These are phyloP conservation scores for Helicorthomorpha holstii DNA, from an alignment of 1,140 invertebrate genomes.

Conservation along the genomic window DNA sequence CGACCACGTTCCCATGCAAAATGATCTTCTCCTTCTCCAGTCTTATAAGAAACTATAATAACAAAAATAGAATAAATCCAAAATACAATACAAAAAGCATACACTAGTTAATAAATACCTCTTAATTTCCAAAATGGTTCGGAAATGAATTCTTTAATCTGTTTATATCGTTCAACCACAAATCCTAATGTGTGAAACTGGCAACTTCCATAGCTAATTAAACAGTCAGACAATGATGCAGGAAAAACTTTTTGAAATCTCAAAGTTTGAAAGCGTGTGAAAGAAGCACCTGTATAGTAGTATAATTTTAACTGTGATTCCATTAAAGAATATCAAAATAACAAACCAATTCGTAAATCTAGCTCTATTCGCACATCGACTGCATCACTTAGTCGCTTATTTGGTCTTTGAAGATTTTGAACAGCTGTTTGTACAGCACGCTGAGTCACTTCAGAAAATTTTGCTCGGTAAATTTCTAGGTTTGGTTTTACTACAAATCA, in stretches of 20 bases:
- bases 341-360: conserved; percentile 82
- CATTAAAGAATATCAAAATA: not conserved
- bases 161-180: conserved; percentile 84
- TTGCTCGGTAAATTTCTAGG: conserved; percentile 49
- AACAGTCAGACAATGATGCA: conserved; percentile 36
- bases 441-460: conserved; percentile 93
- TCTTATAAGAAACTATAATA: conserved; percentile 48
- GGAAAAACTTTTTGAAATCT: conserved; percentile 65
- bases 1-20: conserved; percentile 78
- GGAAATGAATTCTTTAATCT: conserved; percentile 69
- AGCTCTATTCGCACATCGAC: conserved; percentile 89
- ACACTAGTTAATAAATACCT: conserved; percentile 32
- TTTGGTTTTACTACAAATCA: conserved; percentile 60
- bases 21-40: conserved; percentile 47
- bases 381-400: conserved; percentile 75
- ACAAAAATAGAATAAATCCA: too few relatives aligned
- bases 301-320: not conserved
- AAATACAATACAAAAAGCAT: too few relatives aligned
- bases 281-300: conserved; percentile 60
- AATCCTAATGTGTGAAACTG: conserved; percentile 96
- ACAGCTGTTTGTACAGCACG: conserved; percentile 62
- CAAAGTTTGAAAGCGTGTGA: conserved; percentile 96
- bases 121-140: conserved; percentile 89
- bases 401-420: conserved; percentile 55
- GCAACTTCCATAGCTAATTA: conserved; percentile 95